Evolutionary conservation across 2,888 invertebrate genomes (phyloP), one percentile per base, ranked within the genome.

Genomic region (Drosophila tanythrix): DNA sequence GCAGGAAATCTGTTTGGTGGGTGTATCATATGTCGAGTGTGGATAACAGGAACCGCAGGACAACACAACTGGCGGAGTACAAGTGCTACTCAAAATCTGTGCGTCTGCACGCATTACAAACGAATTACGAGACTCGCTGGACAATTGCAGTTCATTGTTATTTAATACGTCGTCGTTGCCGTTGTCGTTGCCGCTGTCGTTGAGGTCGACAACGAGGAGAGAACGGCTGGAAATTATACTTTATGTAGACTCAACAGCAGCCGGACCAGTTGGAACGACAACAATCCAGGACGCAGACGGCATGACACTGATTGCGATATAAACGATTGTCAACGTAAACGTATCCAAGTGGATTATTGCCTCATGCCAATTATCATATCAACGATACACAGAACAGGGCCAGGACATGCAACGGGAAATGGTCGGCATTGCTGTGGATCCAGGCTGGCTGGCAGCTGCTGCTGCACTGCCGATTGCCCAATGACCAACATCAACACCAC

Each of bases 331-430:
- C 91, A 88, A 85, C 88, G 89, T 87, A 85, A 87, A 85, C 87
- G 89, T 87, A 87, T 81, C 85, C 90, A 84, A 90, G 89, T 90
- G 90, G 91, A 90, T 90, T 90, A 90, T 90, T 90, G 89, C 90
- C 90, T 88, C 89, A 90, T 88, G 90, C 89, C 90, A 90, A 90
- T 90, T 90, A 90, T 90, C 91, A 90, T 90, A 89, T 89, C 90
- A 86, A 83, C 90, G 90, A 88, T 82, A 88, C 74, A 83, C 86
- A 88, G 72, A 65, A 50, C 55, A 56, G 71, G 63, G 81, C 56
- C 58, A 68, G 64, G 57, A 78, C 73, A 75, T 63, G 70, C 65
- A 86, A 86, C 72, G 58, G 46, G 15, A 61, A 64, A 79, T 65
- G 70, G 65, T 58, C 55, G 40, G 18, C 52, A 56, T 55, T 62